Percentiles rank a stretch among this genome's conserved stretches.
These are phyloP conservation scores for Drosophila triauraria DNA, from an alignment of 1,140 invertebrate species.

Conservation along the genomic window DNA sequence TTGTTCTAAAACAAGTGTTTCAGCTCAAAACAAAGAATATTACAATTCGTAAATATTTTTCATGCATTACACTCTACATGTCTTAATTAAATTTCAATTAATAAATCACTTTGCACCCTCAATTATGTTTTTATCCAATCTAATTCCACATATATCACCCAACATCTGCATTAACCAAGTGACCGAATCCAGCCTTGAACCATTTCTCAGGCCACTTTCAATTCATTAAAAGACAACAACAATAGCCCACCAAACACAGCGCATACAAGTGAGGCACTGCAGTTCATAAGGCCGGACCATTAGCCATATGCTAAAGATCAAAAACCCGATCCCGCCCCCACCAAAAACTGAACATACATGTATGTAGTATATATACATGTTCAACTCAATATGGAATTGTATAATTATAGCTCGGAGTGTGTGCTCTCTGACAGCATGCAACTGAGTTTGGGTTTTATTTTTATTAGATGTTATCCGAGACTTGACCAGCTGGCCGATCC, in stretches of 20 bases:
- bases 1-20: neutral
- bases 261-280: conserved; percentile 47
- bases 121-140: conserved; percentile 7
- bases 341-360: conserved; percentile 15
- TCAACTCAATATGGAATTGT: conserved; percentile 62
- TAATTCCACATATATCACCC: conserved; percentile 1
- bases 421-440: conserved; percentile 31
- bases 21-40: too few species aligned
- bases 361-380: conserved; percentile 1
- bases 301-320: conserved; percentile 75
- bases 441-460: conserved; percentile 51
- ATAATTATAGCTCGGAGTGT: conserved; percentile 65
- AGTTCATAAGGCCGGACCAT: conserved; percentile 47
- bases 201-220: conserved; percentile 40
- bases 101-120: neutral
- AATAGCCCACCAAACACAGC: neutral
- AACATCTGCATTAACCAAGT: conserved; percentile 10
- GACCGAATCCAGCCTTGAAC: conserved; percentile 42
- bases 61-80: too few species aligned
- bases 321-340: conserved; percentile 46
- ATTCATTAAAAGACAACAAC: conserved; percentile 25
- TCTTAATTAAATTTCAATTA: neutral
- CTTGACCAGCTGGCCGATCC: conserved; percentile 56
- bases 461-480: conserved; percentile 75
- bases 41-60: neutral